Evolutionary conservation across 2,797 vertebrate genomes (phyloP), one percentile per base, ranked within the genome.

Genomic region (Gymnoscopelus microlampas): DNA sequence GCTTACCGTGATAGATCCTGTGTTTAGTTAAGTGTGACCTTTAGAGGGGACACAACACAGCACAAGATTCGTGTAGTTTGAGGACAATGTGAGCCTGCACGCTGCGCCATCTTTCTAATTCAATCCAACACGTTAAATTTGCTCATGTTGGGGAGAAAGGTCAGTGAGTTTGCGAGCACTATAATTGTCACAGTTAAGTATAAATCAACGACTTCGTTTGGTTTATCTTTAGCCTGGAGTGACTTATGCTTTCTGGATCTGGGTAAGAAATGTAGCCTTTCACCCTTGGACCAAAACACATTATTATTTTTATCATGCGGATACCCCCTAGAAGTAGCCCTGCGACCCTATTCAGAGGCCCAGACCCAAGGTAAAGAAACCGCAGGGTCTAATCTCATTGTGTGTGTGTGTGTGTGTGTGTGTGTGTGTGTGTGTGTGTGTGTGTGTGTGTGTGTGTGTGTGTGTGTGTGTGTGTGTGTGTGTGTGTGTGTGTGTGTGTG

Each of bases 311-410:
- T 29, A 32, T 35, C 13, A n/a, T 7, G 5, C n/a, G 3, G 29
- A 58, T 29, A 29, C 56, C 56, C 24, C 2, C 5, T 32, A 35
- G 29, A 58, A 58, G 26, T 14, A 57, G 65, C 8, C 48, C 35
- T 4, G 19, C 29, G 60, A 62, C 60, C 14, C 39, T 26, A 14
- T 24, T 51, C 71, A 26, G n/a, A 58, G 63, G 55, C 49, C 2
- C 5, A 0, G 50, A 55, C 12, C 0, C 8, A 5, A 32, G 60
- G 50, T 48, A 39, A 48, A 63, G 1, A 19, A 63, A 55, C 7
- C 48, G 24, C 11, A 3, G 15, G 1, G 6, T n/a, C 5, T 14
- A 53, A 13, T 65, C 69, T 63, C 51, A 32, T 8, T 15, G 9
- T 5, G 12, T 32, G 35, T 32, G 24, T 29, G 12, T 5, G 56